Evolutionary conservation across 2,888 invertebrate species (phyloP).

Genomic region (Apocheima hispidaria): DNA sequence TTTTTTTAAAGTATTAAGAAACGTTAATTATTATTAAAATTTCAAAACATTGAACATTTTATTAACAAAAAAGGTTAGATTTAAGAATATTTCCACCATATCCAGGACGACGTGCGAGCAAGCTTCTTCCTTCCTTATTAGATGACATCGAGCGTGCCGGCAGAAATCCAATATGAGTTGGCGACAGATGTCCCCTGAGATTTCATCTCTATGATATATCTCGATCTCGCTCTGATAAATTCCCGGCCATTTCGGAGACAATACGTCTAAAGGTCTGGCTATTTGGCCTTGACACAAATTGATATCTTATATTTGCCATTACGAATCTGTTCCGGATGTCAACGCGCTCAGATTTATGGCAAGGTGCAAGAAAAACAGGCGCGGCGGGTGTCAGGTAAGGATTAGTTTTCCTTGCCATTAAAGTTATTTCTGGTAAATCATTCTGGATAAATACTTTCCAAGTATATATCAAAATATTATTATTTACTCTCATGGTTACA

Average conservation of each 20-base stretch:
- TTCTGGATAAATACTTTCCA: neutral
- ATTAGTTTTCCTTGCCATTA: neutral
- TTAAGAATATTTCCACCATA: neutral
- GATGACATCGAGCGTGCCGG: neutral
- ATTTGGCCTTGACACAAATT: constrained; percentile 13
- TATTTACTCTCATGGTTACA: no score
- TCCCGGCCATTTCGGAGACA: constrained; percentile 6
- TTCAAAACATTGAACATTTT: no score
- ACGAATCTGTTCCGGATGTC: constrained; percentile 14
- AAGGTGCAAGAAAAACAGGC: constrained; percentile 14
- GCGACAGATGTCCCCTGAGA: constrained; percentile 13
- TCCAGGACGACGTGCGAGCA: neutral
- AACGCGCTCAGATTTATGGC: neutral
- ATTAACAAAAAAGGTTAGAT: no score
- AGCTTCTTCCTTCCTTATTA: constrained; percentile 12
- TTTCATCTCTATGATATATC: constrained; percentile 4
- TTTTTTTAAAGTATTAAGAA: no score
- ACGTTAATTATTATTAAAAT: no score
- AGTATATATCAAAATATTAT: no score
- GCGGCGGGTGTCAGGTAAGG: neutral
- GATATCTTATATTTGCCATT: constrained; percentile 17
- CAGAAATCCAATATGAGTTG: constrained; percentile 11
- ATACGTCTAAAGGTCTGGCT: constrained; percentile 9
- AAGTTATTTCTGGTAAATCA: neutral
- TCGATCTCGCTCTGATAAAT: constrained; percentile 15